A percentile compares a stretch with the other conserved stretches of the same genome.
Conservation (phyloP, 2,888 invertebrate genomes). For the Nomada goodeniana region DNA sequence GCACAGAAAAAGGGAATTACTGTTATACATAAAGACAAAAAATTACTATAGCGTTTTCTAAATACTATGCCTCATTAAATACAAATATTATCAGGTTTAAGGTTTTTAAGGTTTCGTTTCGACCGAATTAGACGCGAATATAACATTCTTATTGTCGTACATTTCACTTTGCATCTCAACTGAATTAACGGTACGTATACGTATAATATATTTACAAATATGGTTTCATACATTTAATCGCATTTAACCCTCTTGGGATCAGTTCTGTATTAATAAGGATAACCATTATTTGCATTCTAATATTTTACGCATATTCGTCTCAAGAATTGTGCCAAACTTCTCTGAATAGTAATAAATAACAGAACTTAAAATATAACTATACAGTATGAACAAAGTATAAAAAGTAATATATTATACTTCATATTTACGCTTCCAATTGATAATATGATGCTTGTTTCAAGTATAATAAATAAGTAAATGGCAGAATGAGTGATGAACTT, state of each 20-base stretch:
- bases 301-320: no score
- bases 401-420: no score
- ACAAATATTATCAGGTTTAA: constrained; percentile 40
- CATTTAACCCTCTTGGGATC: neutral
- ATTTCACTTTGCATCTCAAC: constrained; percentile 61
- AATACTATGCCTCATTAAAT: neutral
- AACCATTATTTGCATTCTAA: no score
- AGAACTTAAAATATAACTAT: neutral
- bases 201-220: constrained; percentile 27
- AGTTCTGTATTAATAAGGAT: no score
- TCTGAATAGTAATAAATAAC: neutral
- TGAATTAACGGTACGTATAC: no score
- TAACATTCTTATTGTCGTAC: constrained; percentile 77
- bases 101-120: constrained; percentile 54
- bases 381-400: neutral
- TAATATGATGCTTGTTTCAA: no score
- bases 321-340: no score
- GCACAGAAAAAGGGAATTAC: neutral
- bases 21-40: neutral
- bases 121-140: constrained; percentile 54
- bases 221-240: neutral
- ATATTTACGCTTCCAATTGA: no score
- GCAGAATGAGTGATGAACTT: neutral
- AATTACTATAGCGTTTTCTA: constrained; percentile 6
- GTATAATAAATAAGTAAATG: neutral